These are phyloP conservation scores for Carollia perspicillata DNA, from an alignment of 2,113 vertebrate species.

Conservation along the genomic window DNA sequence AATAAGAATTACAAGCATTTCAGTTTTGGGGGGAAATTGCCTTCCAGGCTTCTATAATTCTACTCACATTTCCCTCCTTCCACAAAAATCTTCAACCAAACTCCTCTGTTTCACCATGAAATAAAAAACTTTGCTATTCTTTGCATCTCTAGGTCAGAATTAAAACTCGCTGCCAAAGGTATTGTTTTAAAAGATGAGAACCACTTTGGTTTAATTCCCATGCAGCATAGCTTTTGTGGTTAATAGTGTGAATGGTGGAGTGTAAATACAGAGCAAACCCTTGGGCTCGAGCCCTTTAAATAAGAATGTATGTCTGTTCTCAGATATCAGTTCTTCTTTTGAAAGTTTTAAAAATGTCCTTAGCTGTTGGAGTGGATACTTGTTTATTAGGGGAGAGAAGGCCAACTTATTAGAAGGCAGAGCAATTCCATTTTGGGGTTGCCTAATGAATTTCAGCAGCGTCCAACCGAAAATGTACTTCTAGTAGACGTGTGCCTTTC, in stretches of 20 bases:
- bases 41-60: background rate
- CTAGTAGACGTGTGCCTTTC: background rate
- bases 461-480: background rate
- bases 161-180: background rate
- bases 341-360: constrained; percentile 12
- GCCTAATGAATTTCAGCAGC: background rate
- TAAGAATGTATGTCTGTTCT: constrained; percentile 26
- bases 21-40: constrained; percentile 55
- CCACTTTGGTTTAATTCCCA: background rate
- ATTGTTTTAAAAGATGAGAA: constrained; percentile 45
- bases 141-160: constrained; percentile 21
- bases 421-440: constrained; percentile 26
- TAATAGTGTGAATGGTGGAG: background rate
- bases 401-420: constrained; percentile 48
- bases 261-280: background rate
- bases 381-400: constrained; percentile 20
- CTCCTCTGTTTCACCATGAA: background rate
- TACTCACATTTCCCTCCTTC: background rate
- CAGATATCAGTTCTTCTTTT: background rate
- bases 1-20: background rate
- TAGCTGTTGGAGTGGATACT: background rate
- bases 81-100: background rate
- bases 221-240: background rate
- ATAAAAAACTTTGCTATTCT: background rate
- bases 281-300: background rate